Evolutionary conservation across 1,140 invertebrate genomes (phyloP), one percentile per base, ranked within the genome.

Genomic region (Calycopis cecrops): DNA sequence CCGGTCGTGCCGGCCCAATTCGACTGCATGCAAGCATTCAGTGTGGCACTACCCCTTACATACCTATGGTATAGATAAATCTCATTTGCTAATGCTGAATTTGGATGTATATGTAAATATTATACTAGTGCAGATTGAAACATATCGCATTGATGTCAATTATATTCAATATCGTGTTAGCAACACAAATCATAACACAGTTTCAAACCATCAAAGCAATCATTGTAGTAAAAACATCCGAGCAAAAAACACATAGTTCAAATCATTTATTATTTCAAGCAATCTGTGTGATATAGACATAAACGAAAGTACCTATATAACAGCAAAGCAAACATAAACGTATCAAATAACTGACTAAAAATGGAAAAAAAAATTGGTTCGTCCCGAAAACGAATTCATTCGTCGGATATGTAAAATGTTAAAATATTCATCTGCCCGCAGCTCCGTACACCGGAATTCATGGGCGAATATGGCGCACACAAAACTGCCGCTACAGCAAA

Each of bases 371-470:
- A 28, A 28, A 28, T 28, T 28, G 65, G 69, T 71, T 76, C 69
- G 65, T 71, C 63, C 69, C 71, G 64, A 75, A 69, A 79, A 74
- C 71, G 72, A 82, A 85, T 86, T 80, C 79, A 86, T 83, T 85
- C 78, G 79, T 82, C 76, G 76, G 79, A 83, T 82, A 83, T 86
- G 83, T 83, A 85, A 83, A 85, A 86, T 79, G 79, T 83, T 83
- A 82, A 85, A 86, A 76, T 76, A 86, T 86, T 85, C 83, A 85
- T 85, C 79, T 82, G 79, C 73, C 73, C 74, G 67, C 72, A 71
- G 71, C 63, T 71, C 69, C 72, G 72, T 63, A 71, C 72, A 74
- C 74, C 73, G 79, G 76, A 83, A 83, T 86, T 83, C 83, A 86
- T 81, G 73, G 76, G 62, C 72, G 78, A 81, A 77, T 80, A 69